These are phyloP conservation scores for Ophiothrix spiculata DNA, from an alignment of 35 echinoderm and acorn worm species.

Conservation along the genomic window DNA sequence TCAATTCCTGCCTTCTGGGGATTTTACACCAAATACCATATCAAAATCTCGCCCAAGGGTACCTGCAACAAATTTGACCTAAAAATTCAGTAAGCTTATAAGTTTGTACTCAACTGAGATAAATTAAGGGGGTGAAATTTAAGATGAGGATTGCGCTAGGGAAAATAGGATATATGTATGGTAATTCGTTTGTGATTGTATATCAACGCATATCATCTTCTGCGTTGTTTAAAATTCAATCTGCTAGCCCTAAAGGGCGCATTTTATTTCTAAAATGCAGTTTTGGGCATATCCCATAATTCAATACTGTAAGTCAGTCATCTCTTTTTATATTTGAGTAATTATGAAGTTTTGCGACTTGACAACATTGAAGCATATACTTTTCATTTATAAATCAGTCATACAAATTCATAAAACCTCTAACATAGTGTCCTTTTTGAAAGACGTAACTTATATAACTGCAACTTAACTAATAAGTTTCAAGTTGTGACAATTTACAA, in stretches of 20 bases:
- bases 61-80: background rate
- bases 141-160: background rate
- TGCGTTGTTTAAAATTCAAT: background rate
- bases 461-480: no score
- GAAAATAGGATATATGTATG: slow-evolving; percentile 11
- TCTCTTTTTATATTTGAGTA: no score
- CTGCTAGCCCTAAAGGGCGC: background rate
- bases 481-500: no score
- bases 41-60: background rate
- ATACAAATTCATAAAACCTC: no score
- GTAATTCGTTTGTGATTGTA: background rate
- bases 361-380: no score
- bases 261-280: no score
- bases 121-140: background rate
- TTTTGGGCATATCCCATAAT: no score
- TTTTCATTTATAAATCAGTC: no score
- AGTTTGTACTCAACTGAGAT: background rate
- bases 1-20: background rate
- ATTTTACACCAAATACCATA: background rate
- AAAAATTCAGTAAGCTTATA: background rate
- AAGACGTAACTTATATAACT: no score
- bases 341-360: no score
- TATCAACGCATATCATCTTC: background rate
- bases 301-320: no score
- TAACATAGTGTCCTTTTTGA: no score